Conservation (phyloP, 1,140 invertebrate genomes). For the Drosophila tropicalis region DNA sequence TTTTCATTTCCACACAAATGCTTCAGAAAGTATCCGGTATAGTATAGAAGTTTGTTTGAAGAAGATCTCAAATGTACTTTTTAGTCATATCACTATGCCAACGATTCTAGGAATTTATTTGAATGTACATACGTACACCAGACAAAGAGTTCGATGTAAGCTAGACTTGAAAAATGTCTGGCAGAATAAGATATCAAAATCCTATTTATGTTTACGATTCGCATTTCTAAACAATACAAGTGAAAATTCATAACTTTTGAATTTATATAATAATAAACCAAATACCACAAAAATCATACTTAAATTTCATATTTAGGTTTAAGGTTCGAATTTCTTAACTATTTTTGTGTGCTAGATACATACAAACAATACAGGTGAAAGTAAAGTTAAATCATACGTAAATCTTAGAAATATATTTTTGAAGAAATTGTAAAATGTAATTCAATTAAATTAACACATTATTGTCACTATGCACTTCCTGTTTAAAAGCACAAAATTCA, state of each 20-base stretch:
- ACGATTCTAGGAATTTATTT: neutral
- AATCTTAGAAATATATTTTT: neutral
- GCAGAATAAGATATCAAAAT: neutral
- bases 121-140: neutral
- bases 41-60: too few relatives aligned
- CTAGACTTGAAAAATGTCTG: neutral
- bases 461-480: constrained; percentile 4
- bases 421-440: neutral
- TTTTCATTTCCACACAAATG: too few relatives aligned
- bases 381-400: too few relatives aligned
- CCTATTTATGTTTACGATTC: neutral
- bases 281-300: too few relatives aligned
- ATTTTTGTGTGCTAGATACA: too few relatives aligned
- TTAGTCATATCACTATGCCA: too few relatives aligned
- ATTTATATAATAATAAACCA: too few relatives aligned
- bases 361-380: too few relatives aligned
- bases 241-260: too few relatives aligned
- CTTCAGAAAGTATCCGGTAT: too few relatives aligned
- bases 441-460: neutral
- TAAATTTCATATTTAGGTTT: neutral
- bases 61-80: too few relatives aligned
- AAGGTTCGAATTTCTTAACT: neutral
- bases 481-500: neutral
- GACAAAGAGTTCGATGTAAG: neutral
- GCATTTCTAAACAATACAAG: neutral